Conservation (phyloP, 2,113 vertebrate species). For the Passerina amoena region DNA sequence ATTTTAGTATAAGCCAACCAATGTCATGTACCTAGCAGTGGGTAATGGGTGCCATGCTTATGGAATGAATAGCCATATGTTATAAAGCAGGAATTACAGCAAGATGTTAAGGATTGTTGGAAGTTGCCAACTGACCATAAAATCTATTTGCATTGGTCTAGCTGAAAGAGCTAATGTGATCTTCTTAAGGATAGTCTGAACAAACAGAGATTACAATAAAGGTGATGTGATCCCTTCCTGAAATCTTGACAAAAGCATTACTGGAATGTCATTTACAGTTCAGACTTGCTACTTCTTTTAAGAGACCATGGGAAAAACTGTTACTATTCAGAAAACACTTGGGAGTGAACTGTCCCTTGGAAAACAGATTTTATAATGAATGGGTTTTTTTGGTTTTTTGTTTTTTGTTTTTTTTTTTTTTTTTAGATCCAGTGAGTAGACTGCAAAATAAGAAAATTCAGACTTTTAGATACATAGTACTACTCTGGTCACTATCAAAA, state of each 20-base stretch:
- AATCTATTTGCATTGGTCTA: neutral
- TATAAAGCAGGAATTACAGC: neutral
- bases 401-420: neutral
- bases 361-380: neutral
- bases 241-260: neutral
- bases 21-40: fast-evolving
- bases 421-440: neutral
- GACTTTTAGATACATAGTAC: neutral
- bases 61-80: neutral
- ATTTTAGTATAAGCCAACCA: neutral
- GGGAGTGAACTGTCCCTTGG: neutral
- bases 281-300: neutral
- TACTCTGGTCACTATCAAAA: neutral
- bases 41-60: neutral
- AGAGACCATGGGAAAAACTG: neutral
- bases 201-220: neutral
- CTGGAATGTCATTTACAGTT: neutral
- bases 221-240: neutral
- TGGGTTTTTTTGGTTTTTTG: neutral
- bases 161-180: neutral
- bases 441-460: neutral
- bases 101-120: neutral
- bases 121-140: neutral
- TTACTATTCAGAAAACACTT: neutral
- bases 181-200: neutral